Percentiles rank a stretch among this genome's conserved stretches.
These are phyloP conservation scores for Hephaestus fuliginosus DNA, from an alignment of 2,797 vertebrate species.

Conservation along the genomic window DNA sequence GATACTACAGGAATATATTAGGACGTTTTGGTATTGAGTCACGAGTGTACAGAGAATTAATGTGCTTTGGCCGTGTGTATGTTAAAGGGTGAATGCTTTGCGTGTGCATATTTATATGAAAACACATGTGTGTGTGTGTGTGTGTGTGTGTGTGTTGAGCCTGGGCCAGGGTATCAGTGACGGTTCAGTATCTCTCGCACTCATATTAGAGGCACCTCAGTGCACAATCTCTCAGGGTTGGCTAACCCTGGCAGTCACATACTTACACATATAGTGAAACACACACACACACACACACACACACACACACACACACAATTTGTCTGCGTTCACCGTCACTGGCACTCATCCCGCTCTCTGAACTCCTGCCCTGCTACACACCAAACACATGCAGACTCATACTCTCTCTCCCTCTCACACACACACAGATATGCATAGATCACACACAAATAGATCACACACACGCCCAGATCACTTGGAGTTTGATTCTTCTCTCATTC, in stretches of 20 bases:
- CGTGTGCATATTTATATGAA: constrained; percentile 43
- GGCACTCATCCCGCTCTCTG: constrained; percentile 69
- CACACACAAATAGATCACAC: constrained; percentile 56
- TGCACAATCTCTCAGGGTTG: constrained; percentile 83
- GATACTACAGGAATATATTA: constrained; percentile 43
- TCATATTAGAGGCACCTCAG: constrained; percentile 82
- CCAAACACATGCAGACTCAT: constrained; percentile 61
- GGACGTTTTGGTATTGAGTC: constrained; percentile 46
- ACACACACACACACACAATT: constrained; percentile 39
- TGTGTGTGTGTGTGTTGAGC: constrained; percentile 62
- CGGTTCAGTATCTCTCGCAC: constrained; percentile 81
- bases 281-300: constrained; percentile 40
- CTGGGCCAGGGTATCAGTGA: constrained; percentile 79
- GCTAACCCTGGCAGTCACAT: constrained; percentile 76
- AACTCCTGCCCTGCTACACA: constrained; percentile 74
- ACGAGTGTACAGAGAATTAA: constrained; percentile 52
- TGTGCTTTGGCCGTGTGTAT: constrained; percentile 51
- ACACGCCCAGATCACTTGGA: constrained; percentile 74
- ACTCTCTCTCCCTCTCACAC: background rate
- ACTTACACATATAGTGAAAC: constrained; percentile 71
- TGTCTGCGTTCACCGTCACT: constrained; percentile 68
- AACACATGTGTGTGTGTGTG: constrained; percentile 29
- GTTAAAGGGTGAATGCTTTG: constrained; percentile 54
- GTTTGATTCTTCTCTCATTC: constrained; percentile 64
- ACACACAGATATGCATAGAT: constrained; percentile 46